A percentile compares a stretch with the other conserved stretches of the same genome.
These are phyloP conservation scores for Stegodyphus dumicola DNA, from an alignment of 1,140 invertebrate species.

Conservation along the genomic window DNA sequence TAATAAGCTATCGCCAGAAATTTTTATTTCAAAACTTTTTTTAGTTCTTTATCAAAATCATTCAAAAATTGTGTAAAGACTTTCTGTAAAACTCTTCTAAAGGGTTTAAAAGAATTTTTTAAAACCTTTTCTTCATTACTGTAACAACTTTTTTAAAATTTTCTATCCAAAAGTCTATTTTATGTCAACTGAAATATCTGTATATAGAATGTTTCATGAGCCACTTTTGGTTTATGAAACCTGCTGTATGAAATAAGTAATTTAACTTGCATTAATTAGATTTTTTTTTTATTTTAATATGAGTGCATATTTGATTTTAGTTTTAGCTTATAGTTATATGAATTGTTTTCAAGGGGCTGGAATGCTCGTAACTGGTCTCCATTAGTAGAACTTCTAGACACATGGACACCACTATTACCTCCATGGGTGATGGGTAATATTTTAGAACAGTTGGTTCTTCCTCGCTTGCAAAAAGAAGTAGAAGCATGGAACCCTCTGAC, in stretches of 20 bases:
- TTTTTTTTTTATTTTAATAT: not conserved
- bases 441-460: slow-evolving; percentile 83
- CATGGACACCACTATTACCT: slow-evolving; percentile 85
- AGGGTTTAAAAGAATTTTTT: too few relatives aligned
- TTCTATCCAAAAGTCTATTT: not conserved
- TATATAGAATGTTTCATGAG: not conserved
- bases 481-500: slow-evolving; percentile 94
- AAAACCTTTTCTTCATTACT: too few relatives aligned
- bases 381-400: slow-evolving; percentile 82
- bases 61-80: too few relatives aligned
- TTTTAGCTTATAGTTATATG: not conserved
- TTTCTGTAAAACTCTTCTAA: too few relatives aligned
- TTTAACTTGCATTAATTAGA: not conserved
- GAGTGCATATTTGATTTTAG: not conserved
- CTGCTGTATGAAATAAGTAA: not conserved
- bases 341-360: slow-evolving; percentile 72
- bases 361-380: slow-evolving; percentile 78
- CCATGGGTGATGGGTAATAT: slow-evolving; percentile 86
- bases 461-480: slow-evolving; percentile 82
- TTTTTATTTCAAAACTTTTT: too few relatives aligned
- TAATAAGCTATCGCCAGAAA: too few relatives aligned
- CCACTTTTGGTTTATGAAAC: not conserved
- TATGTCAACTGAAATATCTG: not conserved
- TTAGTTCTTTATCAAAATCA: too few relatives aligned
- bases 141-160: not conserved